phyloP scores from a whole-genome alignment of 2,113 vertebrate species.

The Melanotaenia duboulayi region DNA sequence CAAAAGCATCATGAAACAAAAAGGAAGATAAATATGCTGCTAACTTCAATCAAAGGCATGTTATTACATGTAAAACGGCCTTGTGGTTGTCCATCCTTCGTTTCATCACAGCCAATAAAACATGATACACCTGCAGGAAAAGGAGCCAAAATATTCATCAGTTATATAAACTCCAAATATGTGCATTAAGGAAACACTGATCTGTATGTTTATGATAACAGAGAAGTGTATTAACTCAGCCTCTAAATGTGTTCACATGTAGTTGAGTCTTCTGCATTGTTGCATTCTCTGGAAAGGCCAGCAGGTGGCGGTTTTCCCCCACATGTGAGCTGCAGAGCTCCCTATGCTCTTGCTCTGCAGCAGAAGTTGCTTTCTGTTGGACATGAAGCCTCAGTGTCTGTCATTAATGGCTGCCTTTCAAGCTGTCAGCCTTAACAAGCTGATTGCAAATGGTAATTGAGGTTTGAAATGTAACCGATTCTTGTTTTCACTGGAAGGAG shows the following conservation, averaged over 20 bases:
- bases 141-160: no score
- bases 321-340: background rate
- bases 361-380: constrained; percentile 25
- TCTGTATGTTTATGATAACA: no score
- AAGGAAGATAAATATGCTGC: background rate
- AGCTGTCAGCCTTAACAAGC: constrained; percentile 64
- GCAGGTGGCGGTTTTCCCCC: constrained; percentile 67
- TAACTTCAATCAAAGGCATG: background rate
- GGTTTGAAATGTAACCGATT: constrained; percentile 74
- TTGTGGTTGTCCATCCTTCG: no score
- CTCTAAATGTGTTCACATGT: background rate
- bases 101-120: no score
- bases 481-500: constrained; percentile 42
- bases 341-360: constrained; percentile 21
- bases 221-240: no score
- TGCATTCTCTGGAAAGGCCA: constrained; percentile 36
- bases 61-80: background rate
- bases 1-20: background rate
- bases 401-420: constrained; percentile 68
- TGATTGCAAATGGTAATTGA: constrained; percentile 68
- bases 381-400: constrained; percentile 21
- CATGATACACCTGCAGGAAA: no score
- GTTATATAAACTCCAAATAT: background rate
- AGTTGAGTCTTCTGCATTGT: background rate
- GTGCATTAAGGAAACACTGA: background rate